These are phyloP conservation scores for Gallinago solitaria DNA, from an alignment of 2,797 vertebrate genomes.

Conservation along the genomic window DNA sequence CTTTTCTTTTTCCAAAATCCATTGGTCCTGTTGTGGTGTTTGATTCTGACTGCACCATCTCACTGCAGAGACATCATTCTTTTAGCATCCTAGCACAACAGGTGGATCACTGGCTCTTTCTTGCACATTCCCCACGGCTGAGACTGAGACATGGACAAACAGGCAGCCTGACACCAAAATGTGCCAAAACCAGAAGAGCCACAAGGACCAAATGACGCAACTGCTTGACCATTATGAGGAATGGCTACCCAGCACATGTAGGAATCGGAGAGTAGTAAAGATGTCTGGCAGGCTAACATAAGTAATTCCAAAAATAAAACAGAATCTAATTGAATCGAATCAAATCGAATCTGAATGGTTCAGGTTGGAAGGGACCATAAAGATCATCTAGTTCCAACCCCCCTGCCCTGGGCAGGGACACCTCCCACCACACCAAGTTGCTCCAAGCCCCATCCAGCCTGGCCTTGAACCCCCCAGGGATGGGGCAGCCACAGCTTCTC, in stretches of 20 bases:
- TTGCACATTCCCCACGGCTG: neutral
- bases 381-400: no score
- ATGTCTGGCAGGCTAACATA: neutral
- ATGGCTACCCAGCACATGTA: neutral
- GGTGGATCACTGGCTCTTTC: neutral
- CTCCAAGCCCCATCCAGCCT: no score
- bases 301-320: no score
- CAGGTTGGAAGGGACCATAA: no score
- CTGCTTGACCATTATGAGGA: neutral
- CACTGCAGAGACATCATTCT: neutral
- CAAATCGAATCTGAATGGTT: no score
- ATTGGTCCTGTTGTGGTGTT: no score
- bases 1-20: neutral
- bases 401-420: no score
- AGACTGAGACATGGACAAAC: neutral
- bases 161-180: neutral
- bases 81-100: neutral
- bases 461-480: no score
- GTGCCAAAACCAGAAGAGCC: neutral
- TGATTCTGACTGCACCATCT: neutral
- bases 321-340: no score
- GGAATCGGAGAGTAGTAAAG: neutral
- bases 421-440: no score
- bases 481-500: no score
- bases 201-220: fast-evolving